These are phyloP conservation scores for Garrulus glandarius DNA, from an alignment of 2,797 vertebrate genomes.

Conservation along the genomic window DNA sequence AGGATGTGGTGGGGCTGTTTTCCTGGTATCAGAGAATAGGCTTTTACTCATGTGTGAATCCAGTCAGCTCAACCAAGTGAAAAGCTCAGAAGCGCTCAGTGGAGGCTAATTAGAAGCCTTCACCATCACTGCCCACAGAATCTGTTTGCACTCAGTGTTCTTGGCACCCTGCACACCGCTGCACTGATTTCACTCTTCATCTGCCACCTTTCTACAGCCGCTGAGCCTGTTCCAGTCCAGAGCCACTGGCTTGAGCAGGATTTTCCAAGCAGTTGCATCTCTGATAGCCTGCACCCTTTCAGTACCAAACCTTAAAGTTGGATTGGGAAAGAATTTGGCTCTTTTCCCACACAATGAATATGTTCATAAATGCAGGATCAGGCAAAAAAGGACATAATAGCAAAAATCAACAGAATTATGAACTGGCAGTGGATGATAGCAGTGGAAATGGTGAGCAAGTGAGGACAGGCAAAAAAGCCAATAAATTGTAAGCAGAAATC, in stretches of 20 bases:
- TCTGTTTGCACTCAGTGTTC: constrained; percentile 46
- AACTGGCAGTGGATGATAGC: not conserved
- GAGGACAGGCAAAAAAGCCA: not conserved
- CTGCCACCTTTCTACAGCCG: not conserved
- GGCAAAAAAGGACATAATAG: not conserved
- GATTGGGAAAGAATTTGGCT: not conserved
- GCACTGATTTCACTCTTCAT: constrained; percentile 1
- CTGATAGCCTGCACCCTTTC: not conserved
- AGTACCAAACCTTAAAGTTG: not conserved
- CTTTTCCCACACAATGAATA: fast-evolving
- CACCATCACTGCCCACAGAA: not conserved
- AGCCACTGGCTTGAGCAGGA: not conserved
- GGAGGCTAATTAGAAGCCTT: constrained; percentile 35
- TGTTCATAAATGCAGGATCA: not conserved
- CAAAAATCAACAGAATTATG: not conserved
- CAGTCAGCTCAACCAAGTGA: not conserved
- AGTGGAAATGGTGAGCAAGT: not conserved
- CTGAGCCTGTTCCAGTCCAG: not conserved
- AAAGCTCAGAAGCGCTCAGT: not conserved
- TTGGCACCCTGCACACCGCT: not conserved
- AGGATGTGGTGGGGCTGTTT: not conserved
- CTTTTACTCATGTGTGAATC: not conserved
- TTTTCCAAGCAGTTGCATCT: not conserved
- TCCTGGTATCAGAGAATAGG: not conserved
- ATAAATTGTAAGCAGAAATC: not conserved